Conservation (phyloP, 2,797 vertebrate genomes). For the Denticeps clupeoides region DNA sequence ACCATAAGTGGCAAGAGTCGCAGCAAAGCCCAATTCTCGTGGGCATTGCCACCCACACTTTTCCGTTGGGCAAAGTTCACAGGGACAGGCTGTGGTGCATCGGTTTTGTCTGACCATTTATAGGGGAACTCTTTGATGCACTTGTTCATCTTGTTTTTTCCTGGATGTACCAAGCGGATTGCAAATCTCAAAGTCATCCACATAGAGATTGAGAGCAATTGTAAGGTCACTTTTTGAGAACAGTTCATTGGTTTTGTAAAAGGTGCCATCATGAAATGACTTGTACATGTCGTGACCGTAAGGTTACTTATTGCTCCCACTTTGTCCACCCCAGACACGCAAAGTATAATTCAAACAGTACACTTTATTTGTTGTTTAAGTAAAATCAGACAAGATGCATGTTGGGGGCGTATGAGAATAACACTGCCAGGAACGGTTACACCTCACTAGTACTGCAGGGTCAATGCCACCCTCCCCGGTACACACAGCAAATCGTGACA, state of each 20-base stretch:
- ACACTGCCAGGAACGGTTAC: too few species aligned
- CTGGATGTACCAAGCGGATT: conserved; percentile 17
- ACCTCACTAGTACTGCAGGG: too few species aligned
- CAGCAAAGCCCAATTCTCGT: conserved; percentile 3
- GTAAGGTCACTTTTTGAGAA: conserved; percentile 15
- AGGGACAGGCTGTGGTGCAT: neutral
- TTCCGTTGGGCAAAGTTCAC: neutral
- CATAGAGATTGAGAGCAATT: conserved; percentile 11
- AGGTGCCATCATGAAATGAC: conserved; percentile 9
- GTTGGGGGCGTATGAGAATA: too few species aligned
- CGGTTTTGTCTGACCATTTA: conserved; percentile 4
- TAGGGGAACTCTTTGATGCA: conserved; percentile 8
- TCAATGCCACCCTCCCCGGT: too few species aligned
- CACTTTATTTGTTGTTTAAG: too few species aligned
- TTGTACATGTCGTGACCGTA: too few species aligned
- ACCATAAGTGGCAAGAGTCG: conserved; percentile 6
- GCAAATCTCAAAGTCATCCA: conserved; percentile 12
- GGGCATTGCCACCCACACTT: neutral
- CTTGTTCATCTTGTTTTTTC: conserved; percentile 13
- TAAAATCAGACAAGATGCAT: too few species aligned
- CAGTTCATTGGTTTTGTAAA: conserved; percentile 13
- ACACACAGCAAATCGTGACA: too few species aligned
- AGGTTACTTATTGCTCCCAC: too few species aligned
- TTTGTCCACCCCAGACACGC: too few species aligned
- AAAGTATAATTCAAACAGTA: too few species aligned